Percentiles rank a stretch among this genome's conserved stretches.
These are phyloP conservation scores for Molossus molossus DNA, from an alignment of 2,797 vertebrate genomes.

Conservation along the genomic window DNA sequence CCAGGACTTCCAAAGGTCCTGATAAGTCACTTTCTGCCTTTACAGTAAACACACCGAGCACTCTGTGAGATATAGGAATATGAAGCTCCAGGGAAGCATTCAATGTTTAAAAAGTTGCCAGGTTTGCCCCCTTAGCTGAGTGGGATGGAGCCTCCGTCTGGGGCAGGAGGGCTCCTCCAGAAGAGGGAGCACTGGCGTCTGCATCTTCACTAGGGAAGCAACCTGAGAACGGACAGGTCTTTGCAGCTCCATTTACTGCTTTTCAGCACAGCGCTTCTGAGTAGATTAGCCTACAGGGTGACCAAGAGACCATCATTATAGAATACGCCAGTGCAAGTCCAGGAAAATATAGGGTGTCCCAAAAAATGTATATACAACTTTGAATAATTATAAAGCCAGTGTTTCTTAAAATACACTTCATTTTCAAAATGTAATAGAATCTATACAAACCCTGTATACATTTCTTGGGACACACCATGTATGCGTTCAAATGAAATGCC, in stretches of 20 bases:
- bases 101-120: conserved; percentile 20
- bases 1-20: conserved; percentile 21
- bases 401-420: no score
- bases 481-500: neutral
- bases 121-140: conserved; percentile 29
- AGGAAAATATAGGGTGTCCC: neutral
- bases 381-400: no score
- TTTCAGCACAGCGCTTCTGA: neutral
- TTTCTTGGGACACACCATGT: no score
- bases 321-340: neutral
- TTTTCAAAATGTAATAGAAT: no score
- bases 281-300: neutral
- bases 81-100: conserved; percentile 25
- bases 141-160: neutral
- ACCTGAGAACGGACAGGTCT: conserved; percentile 20
- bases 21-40: conserved; percentile 54
- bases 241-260: neutral
- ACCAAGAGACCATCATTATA: neutral
- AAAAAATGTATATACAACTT: no score
- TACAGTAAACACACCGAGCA: neutral
- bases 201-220: neutral
- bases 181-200: neutral
- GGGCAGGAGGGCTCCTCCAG: neutral
- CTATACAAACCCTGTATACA: no score
- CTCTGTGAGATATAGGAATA: conserved; percentile 51